Evolutionary conservation across 2,888 invertebrate species (phyloP), one percentile per base, ranked within the genome.

Genomic region (Falcaria lacertinaria): DNA sequence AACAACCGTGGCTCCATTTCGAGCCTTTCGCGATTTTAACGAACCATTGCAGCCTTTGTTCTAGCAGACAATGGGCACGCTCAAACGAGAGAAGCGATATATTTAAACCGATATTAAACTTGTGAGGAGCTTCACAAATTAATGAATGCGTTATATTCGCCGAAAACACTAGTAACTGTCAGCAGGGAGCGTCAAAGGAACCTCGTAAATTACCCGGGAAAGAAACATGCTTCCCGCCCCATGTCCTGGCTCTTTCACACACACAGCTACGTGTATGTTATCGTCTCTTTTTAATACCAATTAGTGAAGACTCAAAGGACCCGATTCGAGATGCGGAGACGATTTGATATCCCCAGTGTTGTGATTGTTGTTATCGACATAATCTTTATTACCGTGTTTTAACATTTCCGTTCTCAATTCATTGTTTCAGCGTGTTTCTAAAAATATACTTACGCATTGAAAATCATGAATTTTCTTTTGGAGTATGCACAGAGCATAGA

Each of bases 211-310:
- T 70, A 76, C 47, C 52, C 60, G 54, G 52, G 70, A 78, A 80
- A 80, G 83, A 83, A 84, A 85, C 83, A 87, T 83, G 80, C 74
- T 76, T 80, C 80, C 83, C 83, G 81, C 79, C 74, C 64, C 58
- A 56, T 51, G 48, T 50, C 50, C 53, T 52, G 45, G 74, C 74
- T 62, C 60, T 60, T 50, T 81, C 70, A 45, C 14, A 44, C 66
- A 8, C 44, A 38, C 13, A 16, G 15, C 25, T 33, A 41, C 19
- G 46, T 34, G 42, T 44, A 67, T 73, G 44, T 41, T 43, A 45
- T 52, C 50, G 46, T 80, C 79, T 56, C 71, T 51, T 58, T 79
- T 66, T 56, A 45, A 43, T 54, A 67, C 80, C 75, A 82, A 82
- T 82, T 82, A 82, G 80, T 63, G 47, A 57, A 54, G 53, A 65